A percentile compares a stretch with the other conserved stretches of the same genome.
Conservation (phyloP, 2,113 vertebrate genomes). For the Oreochromis niloticus region DNA sequence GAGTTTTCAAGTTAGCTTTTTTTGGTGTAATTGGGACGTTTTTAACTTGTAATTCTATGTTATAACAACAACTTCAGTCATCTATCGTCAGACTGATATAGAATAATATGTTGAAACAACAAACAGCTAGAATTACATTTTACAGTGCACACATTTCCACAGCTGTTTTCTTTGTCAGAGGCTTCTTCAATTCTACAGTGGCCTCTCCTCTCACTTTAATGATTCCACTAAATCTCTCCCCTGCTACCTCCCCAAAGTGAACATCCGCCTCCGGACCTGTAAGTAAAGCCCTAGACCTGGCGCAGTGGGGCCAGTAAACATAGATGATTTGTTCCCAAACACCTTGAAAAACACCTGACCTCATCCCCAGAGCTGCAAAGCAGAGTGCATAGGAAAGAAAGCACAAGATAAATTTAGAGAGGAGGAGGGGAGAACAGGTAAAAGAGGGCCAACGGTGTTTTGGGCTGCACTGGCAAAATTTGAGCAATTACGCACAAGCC, state of each 20-base stretch:
- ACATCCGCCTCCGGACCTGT: conserved; percentile 26
- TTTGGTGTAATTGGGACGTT: too few species aligned
- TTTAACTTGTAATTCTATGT: too few species aligned
- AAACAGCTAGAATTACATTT: too few species aligned
- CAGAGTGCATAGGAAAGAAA: background rate
- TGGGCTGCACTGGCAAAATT: background rate
- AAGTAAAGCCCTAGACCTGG: conserved; percentile 23
- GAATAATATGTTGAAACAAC: too few species aligned
- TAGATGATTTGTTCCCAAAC: conserved; percentile 32
- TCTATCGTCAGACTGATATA: too few species aligned
- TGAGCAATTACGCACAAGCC: background rate
- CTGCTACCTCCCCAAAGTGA: conserved; percentile 7
- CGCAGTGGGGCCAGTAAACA: conserved; percentile 28
- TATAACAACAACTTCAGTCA: too few species aligned
- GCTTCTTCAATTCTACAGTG: background rate
- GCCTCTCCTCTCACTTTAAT: conserved; percentile 10
- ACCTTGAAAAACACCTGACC: conserved; percentile 30
- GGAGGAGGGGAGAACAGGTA: background rate
- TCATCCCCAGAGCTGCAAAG: background rate
- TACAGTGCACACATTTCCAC: background rate
- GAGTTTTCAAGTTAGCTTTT: too few species aligned
- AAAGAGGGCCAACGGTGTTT: background rate
- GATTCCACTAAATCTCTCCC: conserved; percentile 42
- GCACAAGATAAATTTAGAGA: background rate
- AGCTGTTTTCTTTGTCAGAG: background rate